Evolutionary conservation across 92 coral and sea anemone species (phyloP), one percentile per base, ranked within the genome.

Genomic region (Micromussa lordhowensis): DNA sequence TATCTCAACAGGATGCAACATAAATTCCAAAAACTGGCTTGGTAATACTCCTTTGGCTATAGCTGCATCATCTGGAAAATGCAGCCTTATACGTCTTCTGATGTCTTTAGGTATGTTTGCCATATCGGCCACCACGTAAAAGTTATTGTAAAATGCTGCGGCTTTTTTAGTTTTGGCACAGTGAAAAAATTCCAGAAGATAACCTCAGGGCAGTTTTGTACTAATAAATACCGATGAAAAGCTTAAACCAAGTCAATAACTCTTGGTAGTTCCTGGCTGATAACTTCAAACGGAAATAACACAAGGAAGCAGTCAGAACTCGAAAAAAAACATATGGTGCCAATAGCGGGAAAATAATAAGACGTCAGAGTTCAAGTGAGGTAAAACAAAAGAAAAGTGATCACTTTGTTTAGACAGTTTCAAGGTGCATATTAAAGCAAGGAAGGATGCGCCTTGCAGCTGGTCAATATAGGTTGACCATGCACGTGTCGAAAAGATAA

Each of bases 41-140:
- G 97, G 99, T 70, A 96, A 94, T 82, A 96, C 99, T 22, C 99
- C 99, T 28, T 84, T 96, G 28, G 89, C 89, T 64, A 87, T 96
- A 34, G 99, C 99, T 75, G 99, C 99, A 8, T 92, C 99, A 32
- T 95, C 94, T 76, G 99, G 94, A 55, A 96, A 93, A 48, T 91
- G 87, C 83, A 79, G 83, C 81, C 89, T 96, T 57, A 90, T 96
- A 75, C 95, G 94, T 58, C 92, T 86, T 85, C 93, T 96, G 51
- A 82, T 96, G 35, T 85, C 89, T 31, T 90, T 92, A 90, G 99
- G 99, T 96, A 74, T 15, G 87, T 77, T 34, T 31, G 35, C 32
- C 14, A 30, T 19, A 16, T 5, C 48, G 51, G 9, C 17, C 14
- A 63, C 12, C 29, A 1, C 69, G 10, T 24, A 24, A 58, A 61